Percentiles rank a stretch among this genome's conserved stretches.
Evolutionary conservation across 2,113 vertebrate species (phyloP).

Genomic region (Microtus ochrogaster): DNA sequence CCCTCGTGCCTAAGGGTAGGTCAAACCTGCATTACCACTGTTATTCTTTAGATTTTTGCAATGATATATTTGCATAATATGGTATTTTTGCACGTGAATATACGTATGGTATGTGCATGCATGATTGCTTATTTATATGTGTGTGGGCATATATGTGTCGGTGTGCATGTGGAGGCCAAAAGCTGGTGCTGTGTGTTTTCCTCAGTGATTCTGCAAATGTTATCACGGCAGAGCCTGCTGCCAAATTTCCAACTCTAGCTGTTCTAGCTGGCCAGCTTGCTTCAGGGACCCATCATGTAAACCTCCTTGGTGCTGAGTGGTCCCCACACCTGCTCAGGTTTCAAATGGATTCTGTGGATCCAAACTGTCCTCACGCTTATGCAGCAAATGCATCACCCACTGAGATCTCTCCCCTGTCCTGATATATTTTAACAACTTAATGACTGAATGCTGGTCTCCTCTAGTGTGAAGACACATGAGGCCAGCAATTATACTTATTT

Average conservation of each 20-base stretch:
- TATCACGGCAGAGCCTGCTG: not conserved
- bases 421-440: not conserved
- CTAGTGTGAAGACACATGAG: not conserved
- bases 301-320: not conserved
- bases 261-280: not conserved
- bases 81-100: not conserved
- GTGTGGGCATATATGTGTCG: not conserved
- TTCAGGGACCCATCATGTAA: not conserved
- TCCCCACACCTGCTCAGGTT: not conserved
- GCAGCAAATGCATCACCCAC: not conserved
- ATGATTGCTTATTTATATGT: not conserved
- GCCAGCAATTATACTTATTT: not conserved
- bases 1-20: not conserved
- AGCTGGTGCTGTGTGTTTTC: not conserved
- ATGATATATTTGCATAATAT: not conserved
- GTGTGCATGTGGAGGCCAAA: not conserved
- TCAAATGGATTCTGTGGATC: not conserved
- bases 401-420: not conserved
- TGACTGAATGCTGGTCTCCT: not conserved
- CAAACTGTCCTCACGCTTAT: not conserved
- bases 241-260: not conserved
- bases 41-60: not conserved
- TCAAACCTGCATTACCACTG: not conserved
- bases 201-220: not conserved
- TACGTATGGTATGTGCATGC: not conserved